Evolutionary conservation across 2,888 invertebrate species (phyloP).

Genomic region (Spilarctia lutea): DNA sequence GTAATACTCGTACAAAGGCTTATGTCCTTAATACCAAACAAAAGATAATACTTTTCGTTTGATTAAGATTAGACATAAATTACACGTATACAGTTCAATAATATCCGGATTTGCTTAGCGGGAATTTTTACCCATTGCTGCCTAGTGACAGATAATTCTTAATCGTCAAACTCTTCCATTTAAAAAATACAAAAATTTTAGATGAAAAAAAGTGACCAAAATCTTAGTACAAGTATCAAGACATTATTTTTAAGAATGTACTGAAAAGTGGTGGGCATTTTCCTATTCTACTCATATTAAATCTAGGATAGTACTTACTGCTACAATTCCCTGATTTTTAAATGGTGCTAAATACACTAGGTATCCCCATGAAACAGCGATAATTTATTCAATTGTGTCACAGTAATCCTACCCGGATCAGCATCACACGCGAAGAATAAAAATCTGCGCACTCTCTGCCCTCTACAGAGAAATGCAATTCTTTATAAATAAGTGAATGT

Average conservation of each 20-base stretch:
- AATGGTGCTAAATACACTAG: conserved; percentile 39
- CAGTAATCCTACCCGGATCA: conserved; percentile 65
- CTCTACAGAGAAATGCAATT: conserved; percentile 37
- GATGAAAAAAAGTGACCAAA: too few species aligned
- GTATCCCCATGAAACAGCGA: conserved; percentile 66
- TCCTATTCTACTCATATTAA: neutral
- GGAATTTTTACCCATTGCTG: too few species aligned
- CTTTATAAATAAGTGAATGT: conserved; percentile 19
- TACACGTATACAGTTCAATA: too few species aligned
- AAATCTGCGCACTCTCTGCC: conserved; percentile 70
- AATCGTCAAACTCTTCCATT: too few species aligned
- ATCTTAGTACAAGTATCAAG: too few species aligned
- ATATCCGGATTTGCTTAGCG: too few species aligned
- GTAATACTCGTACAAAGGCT: too few species aligned
- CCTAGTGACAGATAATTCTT: too few species aligned
- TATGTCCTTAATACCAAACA: too few species aligned
- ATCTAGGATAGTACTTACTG: neutral
- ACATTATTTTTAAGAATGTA: neutral
- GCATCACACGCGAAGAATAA: conserved; percentile 73
- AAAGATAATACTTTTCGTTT: too few species aligned
- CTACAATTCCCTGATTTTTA: neutral
- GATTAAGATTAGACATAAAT: too few species aligned
- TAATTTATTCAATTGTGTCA: conserved; percentile 73
- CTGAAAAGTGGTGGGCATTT: neutral
- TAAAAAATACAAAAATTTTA: too few species aligned